Base-by-base conservation (phyloP, 2,113 vertebrate genomes). In the Nicator chloris region DNA sequence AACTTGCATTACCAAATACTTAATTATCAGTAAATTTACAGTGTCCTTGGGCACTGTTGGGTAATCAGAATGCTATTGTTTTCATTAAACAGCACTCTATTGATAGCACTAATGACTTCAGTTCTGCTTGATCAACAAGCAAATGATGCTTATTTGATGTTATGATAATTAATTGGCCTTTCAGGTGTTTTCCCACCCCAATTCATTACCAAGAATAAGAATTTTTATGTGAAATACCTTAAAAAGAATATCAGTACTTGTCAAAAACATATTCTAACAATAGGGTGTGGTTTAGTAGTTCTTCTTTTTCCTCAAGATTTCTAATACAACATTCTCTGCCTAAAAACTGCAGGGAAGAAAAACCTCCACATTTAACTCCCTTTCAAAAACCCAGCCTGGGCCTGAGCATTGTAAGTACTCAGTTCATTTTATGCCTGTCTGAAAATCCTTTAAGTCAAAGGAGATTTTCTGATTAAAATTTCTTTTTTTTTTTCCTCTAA, bases 41-140 rank as follows among this genome's bases (percentile, higher is more conserved):
- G 79, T 72, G 82, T 92, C 89, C 79, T 95, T 89, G 76, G 88
- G 91, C 88, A 83, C 88, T 70, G 78, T 22, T 90, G 78, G 84
- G 71, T 96, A 96, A 87, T 91, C 88, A 95, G 42, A 91, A 88
- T 59, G 70, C 80, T 87, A 84, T 72, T 93, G 95, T 92, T 92
- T 82, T 93, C 87, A 79, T 91, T 95, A 93, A 96, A 93, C 84
- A 95, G 71, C 68, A 80, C 92, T 90, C 95, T 94, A 96, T 40
- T 88, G 88, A 95, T 90, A 92, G 76, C 54, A 76, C 61, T 95
- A 86, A 95, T 82, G 78, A 82, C 69, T 96, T 85, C 93, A 82
- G 92, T 90, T 97, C 93, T 94, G 95, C 93, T 96, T 95, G 84
- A 94, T 96, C 96, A 96, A 93, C 90, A 95, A 88, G 69, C 65